Conservation (phyloP, 92 coral and sea anemone species). For the Epizoanthus ramosus region DNA sequence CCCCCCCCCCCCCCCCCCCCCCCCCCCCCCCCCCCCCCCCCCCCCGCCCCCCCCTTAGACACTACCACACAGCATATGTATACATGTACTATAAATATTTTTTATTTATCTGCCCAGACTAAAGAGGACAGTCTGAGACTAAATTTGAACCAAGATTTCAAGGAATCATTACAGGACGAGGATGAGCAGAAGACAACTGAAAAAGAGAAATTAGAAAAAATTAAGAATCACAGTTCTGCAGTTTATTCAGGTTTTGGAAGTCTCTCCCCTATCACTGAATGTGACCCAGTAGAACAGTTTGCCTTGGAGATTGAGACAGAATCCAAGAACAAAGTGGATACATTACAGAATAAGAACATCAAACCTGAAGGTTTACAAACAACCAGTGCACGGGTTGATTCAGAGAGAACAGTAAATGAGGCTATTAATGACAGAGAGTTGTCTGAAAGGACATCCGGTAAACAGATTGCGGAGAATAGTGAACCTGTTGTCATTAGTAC, state of each 20-base stretch:
- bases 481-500: neutral
- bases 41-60: too few relatives aligned
- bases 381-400: neutral
- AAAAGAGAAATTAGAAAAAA: conserved; percentile 12
- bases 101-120: neutral
- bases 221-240: neutral
- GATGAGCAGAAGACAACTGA: neutral
- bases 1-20: too few relatives aligned
- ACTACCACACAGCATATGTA: too few relatives aligned
- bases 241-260: conserved; percentile 1
- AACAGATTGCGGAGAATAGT: neutral
- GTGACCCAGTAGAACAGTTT: conserved; percentile 32
- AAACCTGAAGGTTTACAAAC: neutral
- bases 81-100: too few relatives aligned
- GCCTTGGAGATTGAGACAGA: neutral
- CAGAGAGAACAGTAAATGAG: neutral
- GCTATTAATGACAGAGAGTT: neutral
- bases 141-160: conserved; percentile 22
- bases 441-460: neutral
- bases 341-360: neutral
- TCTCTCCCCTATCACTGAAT: conserved; percentile 37
- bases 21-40: too few relatives aligned
- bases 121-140: neutral
- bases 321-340: neutral
- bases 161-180: neutral